Evolutionary conservation across 2,113 vertebrate genomes (phyloP), one percentile per base, ranked within the genome.

Genomic region (Ochotona princeps): DNA sequence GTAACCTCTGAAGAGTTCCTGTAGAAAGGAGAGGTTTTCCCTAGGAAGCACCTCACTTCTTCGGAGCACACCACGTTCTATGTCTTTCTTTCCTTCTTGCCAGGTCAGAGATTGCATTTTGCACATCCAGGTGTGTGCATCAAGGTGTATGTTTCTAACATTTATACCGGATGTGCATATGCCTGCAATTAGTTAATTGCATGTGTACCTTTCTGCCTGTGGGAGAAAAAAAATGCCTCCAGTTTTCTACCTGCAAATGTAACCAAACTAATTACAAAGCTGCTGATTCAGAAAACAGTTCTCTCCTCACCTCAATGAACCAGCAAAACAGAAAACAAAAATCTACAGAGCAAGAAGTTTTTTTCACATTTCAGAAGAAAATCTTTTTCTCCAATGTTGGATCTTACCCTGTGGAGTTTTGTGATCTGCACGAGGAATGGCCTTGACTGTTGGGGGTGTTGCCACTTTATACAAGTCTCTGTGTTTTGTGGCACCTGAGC

Each of bases 191-290:
- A 93, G 83, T 80, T 94, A 96, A 95, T 95, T 95, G 94, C 84
- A 73, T 70, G 49, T 51, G 67, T 25, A 63, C 74, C 89, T 92
- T 90, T 76, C 89, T 93, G 83, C 93, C 92, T 83, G 49, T 91
- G 91, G 86, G 95, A 69, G 51, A 63, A 67, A 26, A 87, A 89
- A 60, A 67, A 30, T 74, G 75, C 70, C 74, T 95, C 76, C 47
- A 38, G 63, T 92, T 95, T 94, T 47, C 92, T 73, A 90, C 85
- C 92, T 95, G 87, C 57, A 89, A 72, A 61, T 63, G 78, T 44
- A 91, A 95, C 96, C 84, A 66, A 92, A 89, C 95, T 96, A 91
- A 96, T 97, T 94, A 93, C 38, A 32, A 79, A 92, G 90, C 70
- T 91, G 81, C 92, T 90, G 93, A 94, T 93, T 95, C 85, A 78